Evolutionary conservation across 2,113 vertebrate genomes (phyloP), one percentile per base, ranked within the genome.

Genomic region (Ceyx melanurus): DNA sequence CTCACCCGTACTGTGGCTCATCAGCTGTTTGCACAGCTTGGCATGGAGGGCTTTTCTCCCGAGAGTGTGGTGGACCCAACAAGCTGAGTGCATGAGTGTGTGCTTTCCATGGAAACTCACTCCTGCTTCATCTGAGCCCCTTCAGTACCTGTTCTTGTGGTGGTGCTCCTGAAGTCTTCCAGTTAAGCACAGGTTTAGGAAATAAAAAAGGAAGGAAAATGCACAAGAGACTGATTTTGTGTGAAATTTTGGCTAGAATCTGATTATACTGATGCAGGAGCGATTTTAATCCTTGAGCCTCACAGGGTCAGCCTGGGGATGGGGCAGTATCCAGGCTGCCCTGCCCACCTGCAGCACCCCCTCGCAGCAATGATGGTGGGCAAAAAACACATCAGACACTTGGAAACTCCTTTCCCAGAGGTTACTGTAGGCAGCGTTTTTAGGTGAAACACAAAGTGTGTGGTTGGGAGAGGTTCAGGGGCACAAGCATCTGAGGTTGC

Each of bases 41-140:
- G 1, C 15, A 7, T 2, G 3, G 18, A 35, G 11, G 3, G 8
- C 1, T 85, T 70, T 72, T 66, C 26, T 35, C 33, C 64, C 3
- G 0, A 33, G 33, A 0, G 0, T 17, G 25, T 43, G 28, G 68
- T 65, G 31, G 45, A 29, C 10, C 10, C 1, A 9, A 31, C 1
- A 9, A 58, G 13, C 48, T 29, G 50, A 15, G 18, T 11, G 3
- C 3, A 1, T 6, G 71, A 50, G 25, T 2, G 2, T n/a, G 23
- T 66, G 8, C 35, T 40, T 33, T 42, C 60, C 3, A 1, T 26
- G 43, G 61, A 78, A 89, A 53, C n/a, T 37, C 13, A 3, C 21
- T 79, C 29, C 15, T 33, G 28, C 37, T 62, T 73, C 64, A 42
- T 25, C 16, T 0, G 3, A 57, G 11, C 28, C 43, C 43, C 15